Percentiles rank a stretch among this genome's conserved stretches.
These are phyloP conservation scores for Machimus rusticus DNA, from an alignment of 2,888 invertebrate species.

Conservation along the genomic window DNA sequence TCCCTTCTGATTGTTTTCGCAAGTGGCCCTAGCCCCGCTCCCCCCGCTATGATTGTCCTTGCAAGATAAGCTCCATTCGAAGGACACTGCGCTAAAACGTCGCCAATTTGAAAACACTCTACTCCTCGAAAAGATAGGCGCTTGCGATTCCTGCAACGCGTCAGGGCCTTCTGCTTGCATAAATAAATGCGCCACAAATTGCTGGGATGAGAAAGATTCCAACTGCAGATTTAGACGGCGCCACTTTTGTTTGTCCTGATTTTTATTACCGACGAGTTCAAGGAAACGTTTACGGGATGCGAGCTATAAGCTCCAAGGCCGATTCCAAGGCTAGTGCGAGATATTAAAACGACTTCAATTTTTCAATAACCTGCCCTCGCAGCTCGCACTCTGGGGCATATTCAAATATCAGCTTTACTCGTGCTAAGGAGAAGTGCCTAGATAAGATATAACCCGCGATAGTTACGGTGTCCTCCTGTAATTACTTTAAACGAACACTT, in stretches of 20 bases:
- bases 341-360: neutral
- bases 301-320: neutral
- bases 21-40: neutral
- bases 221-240: neutral
- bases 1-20: slow-evolving; percentile 19
- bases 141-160: neutral
- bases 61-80: neutral
- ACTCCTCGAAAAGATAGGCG: neutral
- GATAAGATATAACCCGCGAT: neutral
- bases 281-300: neutral
- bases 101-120: neutral
- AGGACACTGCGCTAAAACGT: neutral
- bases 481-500: neutral
- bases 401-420: neutral
- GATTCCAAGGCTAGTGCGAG: neutral
- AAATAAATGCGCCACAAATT: neutral
- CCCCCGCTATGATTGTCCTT: neutral
- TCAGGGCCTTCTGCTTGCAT: neutral
- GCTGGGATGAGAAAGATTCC: neutral
- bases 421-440: no score
- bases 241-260: neutral
- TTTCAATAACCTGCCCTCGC: neutral
- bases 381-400: neutral
- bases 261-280: neutral
- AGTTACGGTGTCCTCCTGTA: neutral